phyloP scores from a whole-genome alignment of 2,888 invertebrate genomes.

The Plagodis dolabraria region DNA sequence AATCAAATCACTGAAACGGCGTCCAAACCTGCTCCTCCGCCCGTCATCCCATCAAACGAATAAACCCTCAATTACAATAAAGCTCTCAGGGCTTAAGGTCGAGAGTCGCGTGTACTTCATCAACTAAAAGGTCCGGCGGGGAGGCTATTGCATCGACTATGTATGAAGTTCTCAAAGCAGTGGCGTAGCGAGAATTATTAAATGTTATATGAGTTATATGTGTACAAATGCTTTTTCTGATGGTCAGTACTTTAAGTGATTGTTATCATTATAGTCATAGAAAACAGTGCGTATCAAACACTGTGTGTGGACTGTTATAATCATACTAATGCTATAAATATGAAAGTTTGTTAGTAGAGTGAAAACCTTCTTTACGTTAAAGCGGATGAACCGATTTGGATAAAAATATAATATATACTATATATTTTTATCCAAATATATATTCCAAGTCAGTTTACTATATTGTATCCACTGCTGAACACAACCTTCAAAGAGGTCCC shows the following conservation, averaged over 20 bases:
- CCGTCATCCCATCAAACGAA: conserved; percentile 35
- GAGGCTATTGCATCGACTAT: conserved; percentile 66
- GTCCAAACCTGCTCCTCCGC: conserved; percentile 30
- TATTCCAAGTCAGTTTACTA: too few species aligned
- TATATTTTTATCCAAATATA: too few species aligned
- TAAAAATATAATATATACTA: too few species aligned
- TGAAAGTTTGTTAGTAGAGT: too few species aligned
- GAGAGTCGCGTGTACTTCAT: conserved; percentile 56
- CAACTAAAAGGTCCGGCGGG: conserved; percentile 65
- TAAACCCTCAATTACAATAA: conserved; percentile 48
- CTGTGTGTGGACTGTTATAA: too few species aligned
- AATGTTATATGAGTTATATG: conserved; percentile 24
- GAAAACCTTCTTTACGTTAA: too few species aligned
- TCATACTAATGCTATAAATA: too few species aligned
- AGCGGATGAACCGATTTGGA: too few species aligned
- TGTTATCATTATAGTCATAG: neutral
- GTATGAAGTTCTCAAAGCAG: conserved; percentile 54
- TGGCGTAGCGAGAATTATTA: conserved; percentile 35
- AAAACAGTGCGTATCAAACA: too few species aligned
- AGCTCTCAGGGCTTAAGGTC: conserved; percentile 48
- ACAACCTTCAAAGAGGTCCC: too few species aligned
- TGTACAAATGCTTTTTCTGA: conserved; percentile 29
- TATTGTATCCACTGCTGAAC: too few species aligned
- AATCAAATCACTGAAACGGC: conserved; percentile 35
- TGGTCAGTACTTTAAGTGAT: conserved; percentile 1